Percentiles rank a stretch among this genome's conserved stretches.
Conservation (phyloP, 2,797 vertebrate genomes). For the Gouania willdenowi region DNA sequence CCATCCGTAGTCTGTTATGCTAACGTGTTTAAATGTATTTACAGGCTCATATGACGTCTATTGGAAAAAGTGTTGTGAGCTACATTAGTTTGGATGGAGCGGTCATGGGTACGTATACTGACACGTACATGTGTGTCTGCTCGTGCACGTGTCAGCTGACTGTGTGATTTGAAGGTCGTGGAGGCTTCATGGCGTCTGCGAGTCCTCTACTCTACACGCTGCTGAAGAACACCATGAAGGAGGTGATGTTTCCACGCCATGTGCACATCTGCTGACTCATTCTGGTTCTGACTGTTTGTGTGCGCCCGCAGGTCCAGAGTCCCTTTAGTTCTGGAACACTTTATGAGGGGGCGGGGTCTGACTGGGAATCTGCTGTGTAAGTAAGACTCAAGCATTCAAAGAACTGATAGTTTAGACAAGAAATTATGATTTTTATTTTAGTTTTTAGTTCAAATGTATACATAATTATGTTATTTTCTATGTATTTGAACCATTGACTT, state of each 20-base stretch:
- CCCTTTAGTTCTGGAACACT: conserved; percentile 19
- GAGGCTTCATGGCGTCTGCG: conserved; percentile 76
- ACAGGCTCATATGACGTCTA: conserved; percentile 82
- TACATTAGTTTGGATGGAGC: conserved; percentile 89
- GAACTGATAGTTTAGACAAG: no score
- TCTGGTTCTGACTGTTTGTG: no score
- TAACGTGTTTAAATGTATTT: no score
- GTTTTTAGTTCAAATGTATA: no score
- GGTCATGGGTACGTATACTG: conserved; percentile 77
- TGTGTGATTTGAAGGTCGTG: conserved; percentile 63
- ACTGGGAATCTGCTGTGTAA: conserved; percentile 50
- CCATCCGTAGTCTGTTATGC: no score
- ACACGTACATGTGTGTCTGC: not conserved
- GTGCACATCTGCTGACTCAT: not conserved
- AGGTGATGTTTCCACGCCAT: conserved; percentile 56
- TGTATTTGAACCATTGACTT: no score
- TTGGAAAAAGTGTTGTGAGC: conserved; percentile 80
- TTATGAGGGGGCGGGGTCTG: not conserved
- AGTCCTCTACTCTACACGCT: conserved; percentile 85
- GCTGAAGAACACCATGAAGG: conserved; percentile 73
- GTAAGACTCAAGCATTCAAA: no score
- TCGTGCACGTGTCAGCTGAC: not conserved
- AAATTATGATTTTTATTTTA: no score
- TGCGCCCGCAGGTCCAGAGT: conserved; percentile 47
- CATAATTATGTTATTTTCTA: no score